Evolutionary conservation across 2,888 invertebrate genomes (phyloP).

Genomic region (Amphimallon solstitiale): DNA sequence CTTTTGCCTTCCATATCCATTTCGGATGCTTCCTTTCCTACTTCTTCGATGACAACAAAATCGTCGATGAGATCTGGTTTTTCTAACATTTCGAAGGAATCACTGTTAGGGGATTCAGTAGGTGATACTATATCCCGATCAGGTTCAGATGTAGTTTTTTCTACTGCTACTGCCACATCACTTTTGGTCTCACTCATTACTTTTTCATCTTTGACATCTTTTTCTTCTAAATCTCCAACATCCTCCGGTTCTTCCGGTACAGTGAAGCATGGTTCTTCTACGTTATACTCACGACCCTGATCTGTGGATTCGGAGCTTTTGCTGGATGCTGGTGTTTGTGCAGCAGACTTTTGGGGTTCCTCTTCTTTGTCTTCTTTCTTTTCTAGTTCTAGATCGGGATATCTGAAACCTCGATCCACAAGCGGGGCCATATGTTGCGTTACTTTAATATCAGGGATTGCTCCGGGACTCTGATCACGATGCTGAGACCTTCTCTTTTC

Average conservation of each 20-base stretch:
- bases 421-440: conserved; percentile 69
- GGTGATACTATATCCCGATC: conserved; percentile 65
- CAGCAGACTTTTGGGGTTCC: conserved; percentile 11
- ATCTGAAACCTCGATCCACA: conserved; percentile 62
- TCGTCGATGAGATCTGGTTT: conserved; percentile 89
- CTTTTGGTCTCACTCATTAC: conserved; percentile 61
- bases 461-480: conserved; percentile 70
- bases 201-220: conserved; percentile 59
- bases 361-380: conserved; percentile 55
- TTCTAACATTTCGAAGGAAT: conserved; percentile 88
- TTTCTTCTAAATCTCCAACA: conserved; percentile 48
- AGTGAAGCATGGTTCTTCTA: conserved; percentile 68
- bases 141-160: conserved; percentile 65
- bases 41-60: conserved; percentile 89
- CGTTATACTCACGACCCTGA: conserved; percentile 71
- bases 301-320: conserved; percentile 73
- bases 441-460: conserved; percentile 72
- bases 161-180: conserved; percentile 70
- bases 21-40: conserved; percentile 86
- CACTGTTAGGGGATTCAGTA: conserved; percentile 79
- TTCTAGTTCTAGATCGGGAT: conserved; percentile 65
- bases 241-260: conserved; percentile 69
- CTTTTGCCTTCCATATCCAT: conserved; percentile 85
- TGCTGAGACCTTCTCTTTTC: conserved; percentile 63
- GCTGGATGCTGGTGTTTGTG: conserved; percentile 65